Evolutionary conservation across 1,140 invertebrate genomes (phyloP).

Genomic region (Drosophila pectinifera): DNA sequence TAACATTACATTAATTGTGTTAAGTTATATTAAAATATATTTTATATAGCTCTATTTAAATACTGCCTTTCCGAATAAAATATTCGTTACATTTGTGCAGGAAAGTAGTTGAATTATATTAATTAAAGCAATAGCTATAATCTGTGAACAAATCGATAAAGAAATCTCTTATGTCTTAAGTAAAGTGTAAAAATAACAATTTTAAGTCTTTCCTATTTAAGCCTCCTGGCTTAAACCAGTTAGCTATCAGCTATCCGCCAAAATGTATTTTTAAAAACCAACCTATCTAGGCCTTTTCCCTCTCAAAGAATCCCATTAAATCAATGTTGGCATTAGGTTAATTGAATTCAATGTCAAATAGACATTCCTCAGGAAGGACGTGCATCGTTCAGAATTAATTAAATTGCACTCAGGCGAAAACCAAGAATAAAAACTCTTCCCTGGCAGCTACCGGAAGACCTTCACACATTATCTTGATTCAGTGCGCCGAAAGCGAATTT

Average conservation of each 20-base stretch:
- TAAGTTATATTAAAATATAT: background rate
- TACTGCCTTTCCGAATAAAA: no score
- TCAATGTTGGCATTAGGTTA: constrained; percentile 15
- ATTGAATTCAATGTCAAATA: constrained; percentile 36
- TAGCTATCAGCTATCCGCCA: background rate
- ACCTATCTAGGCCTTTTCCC: background rate
- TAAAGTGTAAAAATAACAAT: no score
- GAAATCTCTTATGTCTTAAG: no score
- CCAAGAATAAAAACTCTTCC: constrained; percentile 20
- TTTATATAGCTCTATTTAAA: background rate
- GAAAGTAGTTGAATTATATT: no score
- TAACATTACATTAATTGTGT: no score
- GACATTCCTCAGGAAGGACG: constrained; percentile 2
- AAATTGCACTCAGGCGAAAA: constrained; percentile 43
- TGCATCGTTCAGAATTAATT: constrained; percentile 51
- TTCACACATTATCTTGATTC: constrained; percentile 45
- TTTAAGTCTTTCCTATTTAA: no score
- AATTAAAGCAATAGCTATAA: no score
- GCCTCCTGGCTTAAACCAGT: background rate
- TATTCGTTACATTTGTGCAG: no score
- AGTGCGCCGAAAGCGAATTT: constrained; percentile 47
- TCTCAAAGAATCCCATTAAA: constrained; percentile 1
- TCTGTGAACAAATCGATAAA: background rate
- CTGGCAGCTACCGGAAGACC: constrained; percentile 18
- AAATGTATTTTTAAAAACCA: background rate